Base-by-base conservation (phyloP, 2,888 invertebrate genomes). In the Tetragnatha montana region DNA sequence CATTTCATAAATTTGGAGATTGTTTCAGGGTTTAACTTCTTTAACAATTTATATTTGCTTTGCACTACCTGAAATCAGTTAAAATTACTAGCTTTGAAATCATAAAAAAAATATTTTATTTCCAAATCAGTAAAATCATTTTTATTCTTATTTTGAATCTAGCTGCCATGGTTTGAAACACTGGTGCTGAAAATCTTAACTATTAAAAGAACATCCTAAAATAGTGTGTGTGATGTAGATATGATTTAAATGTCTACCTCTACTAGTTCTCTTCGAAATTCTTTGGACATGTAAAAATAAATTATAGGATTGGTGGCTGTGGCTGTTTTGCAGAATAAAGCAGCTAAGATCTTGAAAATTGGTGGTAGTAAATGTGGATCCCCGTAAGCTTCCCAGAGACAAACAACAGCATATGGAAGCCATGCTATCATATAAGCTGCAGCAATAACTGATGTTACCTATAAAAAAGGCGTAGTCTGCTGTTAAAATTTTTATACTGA, bases 221-320 rank as follows among this genome's bases (percentile, higher is more conserved):
- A 35, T 35, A n/a, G n/a, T n/a, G n/a, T n/a, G 1, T 35, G 1
- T 35, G 1, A 2, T 35, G 35, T 35, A 35, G 35, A 2, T 35
- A 2, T 35, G 4, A 4, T 35, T 35, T 35, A 2, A 35, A 19
- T n/a, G 7, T 81, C 60, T 78, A 89, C 89, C 78, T 81, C 75
- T 0, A 68, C n/a, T 0, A 82, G 71, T 47, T 89, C 86, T 68
- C 69, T 22, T 1, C 86, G 51, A 10, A 89, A 86, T 14, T 73
- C 78, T 71, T 82, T 86, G 10, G 89, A 89, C 68, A 89, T 75
- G 89, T 91, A 92, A 74, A 91, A 88, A 84, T 92, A 92, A 75
- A 92, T 88, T 84, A 91, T 86, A n/a, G 92, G 92, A 76, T 91
- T 92, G 89, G 91, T 91, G 70, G 91, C 91, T 6, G 91, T 91